Percentiles rank a stretch among this genome's conserved stretches.
These are phyloP conservation scores for Proteles cristata DNA, from an alignment of 2,113 vertebrate genomes.

Conservation along the genomic window DNA sequence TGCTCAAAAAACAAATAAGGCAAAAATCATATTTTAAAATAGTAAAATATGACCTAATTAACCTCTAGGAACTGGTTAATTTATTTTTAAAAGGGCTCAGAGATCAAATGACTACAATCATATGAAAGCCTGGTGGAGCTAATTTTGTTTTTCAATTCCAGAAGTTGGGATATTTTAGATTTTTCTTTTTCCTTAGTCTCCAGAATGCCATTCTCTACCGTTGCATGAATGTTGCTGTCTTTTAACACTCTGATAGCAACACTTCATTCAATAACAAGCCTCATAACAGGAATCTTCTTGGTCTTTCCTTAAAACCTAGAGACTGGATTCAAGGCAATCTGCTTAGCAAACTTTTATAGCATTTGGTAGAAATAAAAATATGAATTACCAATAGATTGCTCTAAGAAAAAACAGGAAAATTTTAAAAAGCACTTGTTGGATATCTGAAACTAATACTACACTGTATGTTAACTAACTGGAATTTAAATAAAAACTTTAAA, in stretches of 20 bases:
- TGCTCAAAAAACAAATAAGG: slow-evolving; percentile 71
- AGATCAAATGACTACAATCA: not conserved
- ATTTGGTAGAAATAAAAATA: slow-evolving; percentile 44
- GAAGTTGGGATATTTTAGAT: not conserved
- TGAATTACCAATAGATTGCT: not conserved
- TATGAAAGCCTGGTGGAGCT: not conserved
- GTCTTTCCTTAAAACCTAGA: not conserved
- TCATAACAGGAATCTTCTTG: not conserved
- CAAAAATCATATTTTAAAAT: slow-evolving; percentile 54
- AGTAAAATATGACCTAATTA: not conserved
- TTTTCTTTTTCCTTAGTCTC: not conserved
- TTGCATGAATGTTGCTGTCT: not conserved
- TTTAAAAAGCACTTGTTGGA: not conserved
- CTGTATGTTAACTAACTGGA: not conserved
- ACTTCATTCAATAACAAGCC: not conserved
- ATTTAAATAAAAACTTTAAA: not conserved
- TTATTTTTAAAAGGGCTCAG: not conserved
- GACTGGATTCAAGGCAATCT: not conserved
- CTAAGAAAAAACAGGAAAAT: slow-evolving; percentile 20
- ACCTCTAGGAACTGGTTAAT: not conserved
- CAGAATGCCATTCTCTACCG: not conserved
- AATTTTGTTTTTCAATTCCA: not conserved
- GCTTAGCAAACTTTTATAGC: not conserved
- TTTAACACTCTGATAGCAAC: not conserved
- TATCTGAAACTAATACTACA: not conserved